Base-by-base conservation (phyloP, 2,797 vertebrate genomes). In the Danio jaintianensis region DNA sequence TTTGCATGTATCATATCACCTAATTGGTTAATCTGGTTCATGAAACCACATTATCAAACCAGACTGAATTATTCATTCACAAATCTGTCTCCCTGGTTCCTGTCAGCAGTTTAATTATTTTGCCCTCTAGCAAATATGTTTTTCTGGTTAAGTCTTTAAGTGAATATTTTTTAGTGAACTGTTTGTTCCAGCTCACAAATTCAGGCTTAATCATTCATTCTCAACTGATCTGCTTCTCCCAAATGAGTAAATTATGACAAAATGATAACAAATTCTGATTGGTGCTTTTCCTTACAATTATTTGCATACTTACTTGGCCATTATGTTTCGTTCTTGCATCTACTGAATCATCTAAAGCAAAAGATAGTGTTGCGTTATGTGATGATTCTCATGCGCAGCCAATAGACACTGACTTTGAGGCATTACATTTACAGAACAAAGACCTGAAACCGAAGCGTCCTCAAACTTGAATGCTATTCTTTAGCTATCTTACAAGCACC, bases 401-500 rank as follows among this genome's bases (percentile, higher is more conserved):
- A 70, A 16, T 58, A 43, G 38, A 18, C 40, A 3, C 7, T 2
- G 6, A 13, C 58, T 13, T 6, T 29, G 12, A 47, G 12, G 18
- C 18, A 6, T 58, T 78, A 15, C 7, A 40, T 78, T 50, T 58
- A 20, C 29, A 50, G 40, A 69, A 72, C 53, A 72, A 58, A 58
- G 43, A 69, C 42, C 42, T 56, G 16, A 56, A 67, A 67, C 62
- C 20, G 9, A 50, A 43, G 47, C 63, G 16, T 45, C 40, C 75
- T 56, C 56, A 67, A 67, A 43, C 62, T 53, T 62, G 45, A 43
- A 22, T n/a, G 11, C 68, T 42, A 58, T 18, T 58, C 42, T 78
- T 58, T 4, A 43, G 20, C 42, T 20, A 43, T 67, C 20, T 47
- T 62, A 83, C 82, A 84, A 55, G 56, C 71, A 36, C 70, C 38